These are phyloP conservation scores for Drosophila pseudoananassae DNA, from an alignment of 1,140 invertebrate genomes.

Conservation along the genomic window DNA sequence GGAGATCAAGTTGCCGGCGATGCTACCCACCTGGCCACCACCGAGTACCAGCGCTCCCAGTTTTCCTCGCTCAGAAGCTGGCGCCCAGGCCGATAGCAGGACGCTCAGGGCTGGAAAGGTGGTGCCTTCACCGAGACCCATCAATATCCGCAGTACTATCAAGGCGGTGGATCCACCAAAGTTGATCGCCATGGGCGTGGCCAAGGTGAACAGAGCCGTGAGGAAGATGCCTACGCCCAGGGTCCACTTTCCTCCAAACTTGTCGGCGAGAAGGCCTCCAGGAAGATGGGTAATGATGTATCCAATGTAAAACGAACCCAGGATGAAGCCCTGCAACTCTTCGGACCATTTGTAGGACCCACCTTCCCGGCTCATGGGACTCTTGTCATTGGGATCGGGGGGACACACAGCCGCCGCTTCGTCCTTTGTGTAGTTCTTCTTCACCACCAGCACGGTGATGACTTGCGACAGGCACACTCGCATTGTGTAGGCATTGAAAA, in stretches of 20 bases:
- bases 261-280: conserved; percentile 90
- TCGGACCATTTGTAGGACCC: conserved; percentile 40
- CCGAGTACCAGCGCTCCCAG: conserved; percentile 89
- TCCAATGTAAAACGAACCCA: conserved; percentile 89
- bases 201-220: conserved; percentile 12
- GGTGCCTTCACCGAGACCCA: conserved; percentile 89
- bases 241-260: conserved; percentile 89
- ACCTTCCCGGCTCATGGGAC: accelerated
- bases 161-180: conserved; percentile 85
- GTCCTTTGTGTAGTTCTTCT: neutral
- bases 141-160: conserved; percentile 86
- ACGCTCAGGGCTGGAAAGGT: conserved; percentile 90
- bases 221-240: conserved; percentile 21
- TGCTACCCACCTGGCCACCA: conserved; percentile 88
- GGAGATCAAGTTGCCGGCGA: conserved; percentile 88
- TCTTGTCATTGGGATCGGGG: neutral
- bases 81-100: conserved; percentile 88
- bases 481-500: conserved; percentile 31
- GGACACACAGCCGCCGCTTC: neutral
- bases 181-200: conserved; percentile 8
- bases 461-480: conserved; percentile 37
- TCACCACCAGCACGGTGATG: conserved; percentile 28
- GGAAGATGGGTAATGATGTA: conserved; percentile 90
- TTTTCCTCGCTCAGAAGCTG: conserved; percentile 87
- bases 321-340: conserved; percentile 76